These are phyloP conservation scores for Achroia grisella DNA, from an alignment of 1,140 invertebrate genomes.

Conservation along the genomic window DNA sequence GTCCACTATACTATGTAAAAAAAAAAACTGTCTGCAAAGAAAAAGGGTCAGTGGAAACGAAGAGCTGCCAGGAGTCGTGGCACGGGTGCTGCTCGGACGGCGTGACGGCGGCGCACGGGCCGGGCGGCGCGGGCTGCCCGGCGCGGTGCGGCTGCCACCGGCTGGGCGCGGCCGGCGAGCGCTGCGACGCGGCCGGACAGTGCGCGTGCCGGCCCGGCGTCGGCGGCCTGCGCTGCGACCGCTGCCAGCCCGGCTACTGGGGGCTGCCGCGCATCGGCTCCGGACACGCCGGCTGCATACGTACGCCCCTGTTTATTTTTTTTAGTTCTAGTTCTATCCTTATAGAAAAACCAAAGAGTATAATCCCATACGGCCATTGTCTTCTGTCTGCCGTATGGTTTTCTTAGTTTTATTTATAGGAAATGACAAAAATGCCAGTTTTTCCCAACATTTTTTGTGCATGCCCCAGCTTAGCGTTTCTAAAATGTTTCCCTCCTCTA, in stretches of 20 bases:
- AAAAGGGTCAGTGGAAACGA: slow-evolving; percentile 66
- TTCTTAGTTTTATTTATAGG: too few relatives aligned
- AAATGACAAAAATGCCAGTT: too few relatives aligned
- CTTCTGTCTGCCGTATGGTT: too few relatives aligned
- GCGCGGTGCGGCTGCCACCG: slow-evolving; percentile 83
- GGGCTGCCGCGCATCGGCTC: slow-evolving; percentile 85
- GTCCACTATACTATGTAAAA: too few relatives aligned
- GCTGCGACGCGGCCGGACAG: slow-evolving; percentile 86
- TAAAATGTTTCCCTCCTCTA: too few relatives aligned
- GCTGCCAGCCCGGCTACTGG: slow-evolving; percentile 87
- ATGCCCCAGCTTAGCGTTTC: too few relatives aligned
- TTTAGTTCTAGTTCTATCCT: slow-evolving; percentile 1
- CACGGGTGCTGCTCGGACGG: slow-evolving; percentile 93
- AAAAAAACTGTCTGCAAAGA: slow-evolving; percentile 47
- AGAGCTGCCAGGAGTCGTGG: slow-evolving; percentile 81
- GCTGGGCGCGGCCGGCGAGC: slow-evolving; percentile 80
- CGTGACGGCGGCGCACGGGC: slow-evolving; percentile 85
- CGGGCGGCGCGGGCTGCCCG: slow-evolving; percentile 83
- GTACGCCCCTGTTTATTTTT: slow-evolving; percentile 78
- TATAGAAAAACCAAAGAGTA: too few relatives aligned
- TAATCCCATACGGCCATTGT: too few relatives aligned
- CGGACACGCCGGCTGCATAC: slow-evolving; percentile 86
- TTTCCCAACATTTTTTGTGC: too few relatives aligned
- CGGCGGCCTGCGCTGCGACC: slow-evolving; percentile 85
- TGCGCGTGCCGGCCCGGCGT: slow-evolving; percentile 92